A percentile compares a stretch with the other conserved stretches of the same genome.
phyloP scores from a whole-genome alignment of 2,113 vertebrate species.

The Vulpes vulpes region DNA sequence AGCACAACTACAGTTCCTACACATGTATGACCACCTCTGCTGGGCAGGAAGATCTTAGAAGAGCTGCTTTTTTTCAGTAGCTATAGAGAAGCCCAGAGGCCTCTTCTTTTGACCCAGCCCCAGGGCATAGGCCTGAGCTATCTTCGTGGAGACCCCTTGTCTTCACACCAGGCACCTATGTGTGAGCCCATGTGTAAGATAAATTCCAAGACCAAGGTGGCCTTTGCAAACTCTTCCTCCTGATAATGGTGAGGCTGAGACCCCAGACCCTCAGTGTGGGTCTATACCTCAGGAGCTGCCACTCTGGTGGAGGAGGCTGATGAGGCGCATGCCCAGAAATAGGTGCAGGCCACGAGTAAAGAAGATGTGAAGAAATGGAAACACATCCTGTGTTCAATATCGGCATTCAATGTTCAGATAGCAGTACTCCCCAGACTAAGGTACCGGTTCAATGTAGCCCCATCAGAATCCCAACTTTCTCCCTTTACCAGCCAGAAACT shows the following conservation, averaged over 20 bases:
- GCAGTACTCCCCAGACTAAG: neutral
- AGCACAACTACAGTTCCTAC: rapidly evolving
- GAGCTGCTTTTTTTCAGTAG: neutral
- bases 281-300: neutral
- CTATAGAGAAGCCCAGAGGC: neutral
- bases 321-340: neutral
- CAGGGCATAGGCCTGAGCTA: neutral
- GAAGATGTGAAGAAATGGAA: neutral
- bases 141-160: neutral
- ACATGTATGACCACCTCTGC: neutral
- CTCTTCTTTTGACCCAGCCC: neutral
- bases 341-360: neutral
- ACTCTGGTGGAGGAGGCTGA: neutral
- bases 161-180: neutral
- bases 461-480: neutral
- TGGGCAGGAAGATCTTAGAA: neutral
- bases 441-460: neutral
- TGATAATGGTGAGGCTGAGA: neutral
- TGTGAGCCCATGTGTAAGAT: neutral
- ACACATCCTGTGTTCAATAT: neutral
- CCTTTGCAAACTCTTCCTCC: neutral
- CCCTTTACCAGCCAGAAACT: neutral
- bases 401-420: neutral
- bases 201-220: neutral
- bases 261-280: neutral